phyloP scores from a whole-genome alignment of 1,140 invertebrate genomes.

The Copidosoma floridanum region DNA sequence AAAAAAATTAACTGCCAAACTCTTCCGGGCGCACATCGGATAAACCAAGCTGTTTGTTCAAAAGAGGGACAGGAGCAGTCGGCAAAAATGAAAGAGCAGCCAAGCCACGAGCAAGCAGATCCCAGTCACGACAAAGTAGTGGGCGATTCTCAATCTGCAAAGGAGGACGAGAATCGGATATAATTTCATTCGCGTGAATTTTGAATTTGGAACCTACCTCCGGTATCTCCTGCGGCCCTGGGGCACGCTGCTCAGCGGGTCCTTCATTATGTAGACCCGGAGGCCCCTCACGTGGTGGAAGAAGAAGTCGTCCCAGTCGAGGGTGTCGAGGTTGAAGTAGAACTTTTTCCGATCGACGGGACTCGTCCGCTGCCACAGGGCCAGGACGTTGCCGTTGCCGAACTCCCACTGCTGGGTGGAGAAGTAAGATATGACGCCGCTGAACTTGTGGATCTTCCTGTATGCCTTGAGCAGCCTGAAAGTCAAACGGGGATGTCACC shows the following conservation, averaged over 20 bases:
- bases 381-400: constrained; percentile 56
- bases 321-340: constrained; percentile 46
- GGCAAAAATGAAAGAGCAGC: no score
- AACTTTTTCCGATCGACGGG: constrained; percentile 54
- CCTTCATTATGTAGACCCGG: constrained; percentile 55
- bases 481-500: no score
- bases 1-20: no score
- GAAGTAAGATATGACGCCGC: constrained; percentile 61
- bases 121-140: constrained; percentile 25
- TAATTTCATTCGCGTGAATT: neutral
- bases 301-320: constrained; percentile 56
- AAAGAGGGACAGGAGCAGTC: no score
- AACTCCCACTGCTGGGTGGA: constrained; percentile 63
- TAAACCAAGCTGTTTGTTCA: no score
- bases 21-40: no score
- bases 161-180: neutral
- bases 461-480: constrained; percentile 59
- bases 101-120: constrained; percentile 18
- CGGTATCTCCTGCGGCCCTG: no score
- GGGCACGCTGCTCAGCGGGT: constrained; percentile 46
- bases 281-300: constrained; percentile 51
- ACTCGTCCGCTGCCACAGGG: constrained; percentile 54
- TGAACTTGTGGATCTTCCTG: constrained; percentile 60
- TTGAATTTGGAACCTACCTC: no score
- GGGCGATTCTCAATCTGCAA: constrained; percentile 19